Evolutionary conservation across 2,888 invertebrate genomes (phyloP).

Genomic region (Drosophila maculinotata): DNA sequence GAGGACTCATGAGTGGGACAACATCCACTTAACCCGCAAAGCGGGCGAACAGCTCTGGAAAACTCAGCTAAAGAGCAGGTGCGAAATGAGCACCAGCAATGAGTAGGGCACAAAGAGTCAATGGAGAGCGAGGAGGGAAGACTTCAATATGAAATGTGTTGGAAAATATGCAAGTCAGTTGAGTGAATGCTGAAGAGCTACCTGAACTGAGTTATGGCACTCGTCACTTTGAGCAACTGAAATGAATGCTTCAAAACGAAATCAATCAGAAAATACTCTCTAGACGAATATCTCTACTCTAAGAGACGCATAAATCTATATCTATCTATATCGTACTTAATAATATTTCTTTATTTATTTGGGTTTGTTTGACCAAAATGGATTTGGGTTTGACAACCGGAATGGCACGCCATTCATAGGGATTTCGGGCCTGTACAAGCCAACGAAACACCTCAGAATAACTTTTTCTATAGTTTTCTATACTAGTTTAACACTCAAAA

Average conservation of each 20-base stretch:
- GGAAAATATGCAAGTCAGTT: constrained; percentile 39
- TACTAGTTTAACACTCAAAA: no score
- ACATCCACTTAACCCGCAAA: constrained; percentile 54
- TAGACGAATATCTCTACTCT: neutral
- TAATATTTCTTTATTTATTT: no score
- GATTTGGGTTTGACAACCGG: no score
- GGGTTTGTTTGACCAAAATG: no score
- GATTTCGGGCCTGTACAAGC: no score
- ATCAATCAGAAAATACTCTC: neutral
- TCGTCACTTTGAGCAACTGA: neutral
- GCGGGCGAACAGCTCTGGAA: constrained; percentile 26
- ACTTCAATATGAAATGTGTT: constrained; percentile 51
- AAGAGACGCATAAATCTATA: no score
- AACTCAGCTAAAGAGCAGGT: constrained; percentile 42
- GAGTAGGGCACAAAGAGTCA: constrained; percentile 6
- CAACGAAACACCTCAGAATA: no score
- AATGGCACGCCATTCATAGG: no score
- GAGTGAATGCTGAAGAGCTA: constrained; percentile 23
- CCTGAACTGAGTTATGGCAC: neutral
- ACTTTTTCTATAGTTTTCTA: no score
- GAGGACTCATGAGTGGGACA: constrained; percentile 14
- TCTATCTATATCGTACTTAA: no score
- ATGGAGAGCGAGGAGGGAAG: neutral
- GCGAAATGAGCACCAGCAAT: constrained; percentile 32
- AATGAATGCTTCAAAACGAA: constrained; percentile 7